A percentile compares a stretch with the other conserved stretches of the same genome.
These are phyloP conservation scores for Lissonota sp. DNA, from an alignment of 2,888 invertebrate species.

Conservation along the genomic window DNA sequence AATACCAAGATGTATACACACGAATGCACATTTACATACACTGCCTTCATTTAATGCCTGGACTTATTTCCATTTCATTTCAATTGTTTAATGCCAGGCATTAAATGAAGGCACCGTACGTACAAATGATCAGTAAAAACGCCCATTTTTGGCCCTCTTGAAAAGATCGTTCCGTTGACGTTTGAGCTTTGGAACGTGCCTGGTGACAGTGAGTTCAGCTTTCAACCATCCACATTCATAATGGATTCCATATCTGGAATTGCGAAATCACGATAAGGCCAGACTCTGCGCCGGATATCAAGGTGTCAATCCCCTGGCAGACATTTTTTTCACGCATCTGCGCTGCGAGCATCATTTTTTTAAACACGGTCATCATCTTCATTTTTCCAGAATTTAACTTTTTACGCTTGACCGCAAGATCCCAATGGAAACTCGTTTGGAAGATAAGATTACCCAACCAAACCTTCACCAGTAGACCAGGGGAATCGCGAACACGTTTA, in stretches of 20 bases:
- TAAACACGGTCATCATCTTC: neutral
- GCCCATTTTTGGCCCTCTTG: slow-evolving; percentile 27
- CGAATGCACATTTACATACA: slow-evolving; percentile 7
- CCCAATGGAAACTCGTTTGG: no score
- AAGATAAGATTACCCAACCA: no score
- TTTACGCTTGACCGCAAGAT: no score
- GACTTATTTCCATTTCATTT: no score
- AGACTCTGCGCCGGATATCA: no score
- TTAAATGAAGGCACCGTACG: neutral
- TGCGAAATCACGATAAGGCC: slow-evolving; percentile 46
- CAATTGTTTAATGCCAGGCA: no score
- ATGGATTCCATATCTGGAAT: neutral
- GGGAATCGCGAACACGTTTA: no score
- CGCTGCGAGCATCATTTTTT: neutral
- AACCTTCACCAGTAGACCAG: no score
- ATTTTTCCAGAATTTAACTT: neutral
- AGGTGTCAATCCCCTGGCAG: no score
- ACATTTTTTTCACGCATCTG: slow-evolving; percentile 35
- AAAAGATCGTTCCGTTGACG: slow-evolving; percentile 61
- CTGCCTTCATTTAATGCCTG: no score
- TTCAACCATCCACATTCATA: slow-evolving; percentile 50
- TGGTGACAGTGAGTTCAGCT: slow-evolving; percentile 46
- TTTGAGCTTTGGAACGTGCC: slow-evolving; percentile 68
- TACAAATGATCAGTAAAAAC: slow-evolving; percentile 28
- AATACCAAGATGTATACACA: neutral